phyloP scores from a whole-genome alignment of 2,113 vertebrate species.

The Hassar affinis region DNA sequence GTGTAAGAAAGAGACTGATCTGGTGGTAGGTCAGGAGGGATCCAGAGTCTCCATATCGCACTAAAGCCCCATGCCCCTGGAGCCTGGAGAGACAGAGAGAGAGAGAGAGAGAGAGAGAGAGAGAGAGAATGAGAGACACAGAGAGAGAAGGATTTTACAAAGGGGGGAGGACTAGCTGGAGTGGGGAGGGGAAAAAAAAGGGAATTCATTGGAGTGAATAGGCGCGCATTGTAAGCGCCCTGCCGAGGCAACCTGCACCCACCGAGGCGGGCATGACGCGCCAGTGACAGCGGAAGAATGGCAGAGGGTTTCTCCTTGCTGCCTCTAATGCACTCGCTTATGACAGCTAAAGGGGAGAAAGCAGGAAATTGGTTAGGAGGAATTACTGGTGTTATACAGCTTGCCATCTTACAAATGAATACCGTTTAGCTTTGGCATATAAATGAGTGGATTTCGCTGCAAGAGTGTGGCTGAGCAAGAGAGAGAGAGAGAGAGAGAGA shows the following conservation, averaged over 20 bases:
- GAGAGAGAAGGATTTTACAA: conserved; percentile 53
- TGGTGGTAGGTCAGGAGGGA: conserved; percentile 46
- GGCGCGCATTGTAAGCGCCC: conserved; percentile 86
- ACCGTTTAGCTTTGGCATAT: conserved; percentile 84
- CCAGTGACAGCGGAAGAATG: conserved; percentile 66
- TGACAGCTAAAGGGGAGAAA: conserved; percentile 83
- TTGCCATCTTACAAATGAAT: conserved; percentile 83
- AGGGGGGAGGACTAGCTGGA: conserved; percentile 43
- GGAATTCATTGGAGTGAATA: conserved; percentile 56
- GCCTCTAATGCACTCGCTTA: conserved; percentile 87
- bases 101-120: conserved; percentile 41
- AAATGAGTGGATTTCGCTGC: conserved; percentile 86
- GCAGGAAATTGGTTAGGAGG: conserved; percentile 83
- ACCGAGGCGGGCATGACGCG: conserved; percentile 63
- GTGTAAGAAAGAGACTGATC: conserved; percentile 54
- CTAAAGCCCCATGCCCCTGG: conserved; percentile 37
- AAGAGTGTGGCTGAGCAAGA: conserved; percentile 57
- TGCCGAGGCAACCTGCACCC: conserved; percentile 86
- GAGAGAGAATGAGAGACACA: conserved; percentile 37
- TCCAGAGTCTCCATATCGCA: conserved; percentile 49
- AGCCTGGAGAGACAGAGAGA: conserved; percentile 36
- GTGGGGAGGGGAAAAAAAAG: conserved; percentile 24
- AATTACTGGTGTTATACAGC: conserved; percentile 83
- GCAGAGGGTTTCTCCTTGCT: conserved; percentile 85
- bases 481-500: conserved; percentile 28